Conservation (phyloP, 2,797 vertebrate genomes). For the Acridotheres tristis region DNA sequence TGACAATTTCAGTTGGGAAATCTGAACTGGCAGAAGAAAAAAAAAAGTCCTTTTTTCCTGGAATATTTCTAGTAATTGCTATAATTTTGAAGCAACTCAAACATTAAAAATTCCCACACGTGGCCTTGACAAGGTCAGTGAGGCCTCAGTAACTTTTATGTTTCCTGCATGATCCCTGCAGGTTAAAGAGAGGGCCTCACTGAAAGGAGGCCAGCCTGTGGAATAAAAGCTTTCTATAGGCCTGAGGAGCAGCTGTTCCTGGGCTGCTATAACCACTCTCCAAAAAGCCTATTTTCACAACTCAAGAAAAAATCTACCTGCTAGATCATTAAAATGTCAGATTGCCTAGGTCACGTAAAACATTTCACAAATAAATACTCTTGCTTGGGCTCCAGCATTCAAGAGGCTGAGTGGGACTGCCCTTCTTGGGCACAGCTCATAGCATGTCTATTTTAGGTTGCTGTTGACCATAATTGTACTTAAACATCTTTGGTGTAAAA, state of each 20-base stretch:
- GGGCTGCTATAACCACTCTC: background rate
- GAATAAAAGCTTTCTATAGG: constrained; percentile 70
- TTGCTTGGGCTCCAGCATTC: background rate
- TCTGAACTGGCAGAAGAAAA: constrained; percentile 86
- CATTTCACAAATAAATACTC: background rate
- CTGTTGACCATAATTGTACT: background rate
- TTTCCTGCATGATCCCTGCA: constrained; percentile 70
- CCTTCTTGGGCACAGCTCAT: background rate
- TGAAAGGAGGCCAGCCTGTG: constrained; percentile 63
- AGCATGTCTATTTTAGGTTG: background rate
- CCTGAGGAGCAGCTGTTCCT: constrained; percentile 64
- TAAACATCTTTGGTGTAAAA: background rate
- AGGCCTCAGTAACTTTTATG: constrained; percentile 78
- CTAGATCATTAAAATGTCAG: background rate
- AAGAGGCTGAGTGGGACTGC: background rate
- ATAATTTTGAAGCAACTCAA: constrained; percentile 91
- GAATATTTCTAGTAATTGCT: constrained; percentile 91
- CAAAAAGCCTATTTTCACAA: constrained; percentile 19
- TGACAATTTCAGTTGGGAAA: constrained; percentile 82
- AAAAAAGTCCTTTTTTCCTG: constrained; percentile 83
- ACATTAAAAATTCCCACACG: constrained; percentile 89
- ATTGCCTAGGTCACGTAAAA: background rate
- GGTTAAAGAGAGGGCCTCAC: constrained; percentile 62
- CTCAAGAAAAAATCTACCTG: constrained; percentile 26
- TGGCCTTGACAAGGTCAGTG: constrained; percentile 82